phyloP scores from a whole-genome alignment of 2,113 vertebrate species.

The Recurvirostra avosetta region DNA sequence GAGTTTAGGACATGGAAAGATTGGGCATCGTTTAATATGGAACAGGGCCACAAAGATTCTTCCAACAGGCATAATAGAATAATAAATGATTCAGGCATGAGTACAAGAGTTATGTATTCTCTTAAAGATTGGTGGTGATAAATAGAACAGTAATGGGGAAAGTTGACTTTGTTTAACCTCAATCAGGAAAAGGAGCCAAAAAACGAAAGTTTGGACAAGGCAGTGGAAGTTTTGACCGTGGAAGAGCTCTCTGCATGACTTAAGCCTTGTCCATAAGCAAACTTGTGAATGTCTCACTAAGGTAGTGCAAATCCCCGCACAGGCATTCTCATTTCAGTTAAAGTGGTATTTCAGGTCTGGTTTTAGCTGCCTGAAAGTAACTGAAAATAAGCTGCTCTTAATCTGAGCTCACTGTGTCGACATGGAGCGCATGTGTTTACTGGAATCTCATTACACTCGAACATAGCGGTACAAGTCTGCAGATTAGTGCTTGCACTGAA shows the following conservation, averaged over 20 bases:
- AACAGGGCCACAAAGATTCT: background rate
- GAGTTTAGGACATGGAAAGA: background rate
- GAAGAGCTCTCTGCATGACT: background rate
- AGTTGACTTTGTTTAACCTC: background rate
- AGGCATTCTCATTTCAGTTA: background rate
- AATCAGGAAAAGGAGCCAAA: background rate
- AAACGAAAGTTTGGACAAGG: background rate
- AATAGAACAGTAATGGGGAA: background rate
- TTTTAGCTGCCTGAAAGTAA: background rate
- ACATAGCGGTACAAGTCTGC: background rate
- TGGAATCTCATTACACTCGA: constrained; percentile 19
- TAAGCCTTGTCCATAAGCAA: background rate
- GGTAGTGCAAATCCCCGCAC: background rate
- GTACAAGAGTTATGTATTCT: background rate
- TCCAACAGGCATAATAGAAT: background rate
- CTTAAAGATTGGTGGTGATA: background rate
- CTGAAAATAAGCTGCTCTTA: constrained; percentile 13
- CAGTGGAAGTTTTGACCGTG: background rate
- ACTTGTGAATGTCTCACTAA: background rate
- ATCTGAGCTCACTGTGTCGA: background rate
- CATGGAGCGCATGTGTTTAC: background rate
- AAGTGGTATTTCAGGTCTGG: background rate
- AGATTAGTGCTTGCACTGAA: constrained; percentile 44
- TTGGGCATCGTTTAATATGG: background rate
- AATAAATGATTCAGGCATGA: background rate